Conservation (phyloP, 1,140 invertebrate species). For the Akabosia matsudoensis region DNA sequence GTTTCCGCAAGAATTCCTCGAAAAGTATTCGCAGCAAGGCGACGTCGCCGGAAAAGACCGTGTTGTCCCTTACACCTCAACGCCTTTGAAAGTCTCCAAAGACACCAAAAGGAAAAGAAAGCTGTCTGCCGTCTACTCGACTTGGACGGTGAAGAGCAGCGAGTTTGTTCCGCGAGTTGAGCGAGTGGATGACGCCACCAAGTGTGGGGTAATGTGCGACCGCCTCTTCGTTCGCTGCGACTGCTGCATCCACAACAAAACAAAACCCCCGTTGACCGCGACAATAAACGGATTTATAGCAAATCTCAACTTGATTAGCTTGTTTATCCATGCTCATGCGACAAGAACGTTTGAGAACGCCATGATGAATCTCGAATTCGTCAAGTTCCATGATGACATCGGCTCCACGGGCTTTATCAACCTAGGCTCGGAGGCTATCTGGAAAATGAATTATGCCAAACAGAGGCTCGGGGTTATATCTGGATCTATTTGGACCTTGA, state of each 20-base stretch:
- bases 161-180: neutral
- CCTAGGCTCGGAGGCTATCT: neutral
- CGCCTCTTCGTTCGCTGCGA: neutral
- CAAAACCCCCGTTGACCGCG: neutral
- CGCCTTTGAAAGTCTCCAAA: neutral
- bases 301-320: neutral
- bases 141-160: neutral
- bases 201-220: neutral
- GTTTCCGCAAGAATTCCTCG: neutral
- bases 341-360: conserved; percentile 2
- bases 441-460: neutral
- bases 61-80: neutral
- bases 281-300: neutral
- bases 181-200: neutral
- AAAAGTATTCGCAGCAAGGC: neutral
- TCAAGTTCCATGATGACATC: neutral
- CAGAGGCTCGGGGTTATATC: neutral
- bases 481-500: neutral
- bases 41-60: conserved; percentile 10
- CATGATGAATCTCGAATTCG: neutral
- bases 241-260: neutral
- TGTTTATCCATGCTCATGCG: neutral
- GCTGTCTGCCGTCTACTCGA: neutral
- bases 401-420: neutral
- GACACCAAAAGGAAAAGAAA: neutral